Conservation (phyloP, 2,888 invertebrate genomes). For the Erebia ligea region DNA sequence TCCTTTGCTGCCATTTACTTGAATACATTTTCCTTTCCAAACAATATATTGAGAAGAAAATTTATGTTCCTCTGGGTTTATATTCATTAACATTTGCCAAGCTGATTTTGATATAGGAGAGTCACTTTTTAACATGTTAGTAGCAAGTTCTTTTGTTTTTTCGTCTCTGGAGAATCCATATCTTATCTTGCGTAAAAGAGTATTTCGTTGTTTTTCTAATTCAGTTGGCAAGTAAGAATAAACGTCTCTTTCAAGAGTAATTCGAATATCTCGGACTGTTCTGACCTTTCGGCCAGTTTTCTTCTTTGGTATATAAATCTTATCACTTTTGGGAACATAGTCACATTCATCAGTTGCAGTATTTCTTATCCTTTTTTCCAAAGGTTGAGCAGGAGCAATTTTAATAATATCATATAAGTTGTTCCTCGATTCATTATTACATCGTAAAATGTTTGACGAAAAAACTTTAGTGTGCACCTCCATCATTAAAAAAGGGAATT, state of each 20-base stretch:
- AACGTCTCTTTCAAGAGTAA: conserved; percentile 65
- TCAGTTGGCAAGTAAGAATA: conserved; percentile 55
- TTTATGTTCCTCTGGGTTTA: conserved; percentile 61
- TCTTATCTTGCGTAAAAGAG: conserved; percentile 66
- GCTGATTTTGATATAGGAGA: conserved; percentile 63
- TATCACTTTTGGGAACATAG: conserved; percentile 61
- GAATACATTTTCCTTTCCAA: conserved; percentile 65
- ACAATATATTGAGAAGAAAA: conserved; percentile 63
- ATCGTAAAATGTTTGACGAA: conserved; percentile 60
- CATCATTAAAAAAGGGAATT: conserved; percentile 46
- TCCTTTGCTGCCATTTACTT: conserved; percentile 67
- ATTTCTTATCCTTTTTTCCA: conserved; percentile 43
- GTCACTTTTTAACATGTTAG: conserved; percentile 58
- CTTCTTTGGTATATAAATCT: conserved; percentile 65
- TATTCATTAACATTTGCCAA: conserved; percentile 75
- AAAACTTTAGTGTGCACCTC: conserved; percentile 58
- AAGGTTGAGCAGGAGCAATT: conserved; percentile 55
- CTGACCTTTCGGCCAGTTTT: conserved; percentile 64
- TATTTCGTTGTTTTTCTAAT: conserved; percentile 63
- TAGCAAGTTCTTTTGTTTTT: conserved; percentile 61
- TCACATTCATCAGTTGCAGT: conserved; percentile 45
- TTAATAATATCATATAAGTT: conserved; percentile 62
- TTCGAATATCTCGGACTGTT: conserved; percentile 69
- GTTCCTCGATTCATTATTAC: conserved; percentile 49
- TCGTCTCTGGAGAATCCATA: conserved; percentile 58